A percentile compares a stretch with the other conserved stretches of the same genome.
Evolutionary conservation across 1,140 invertebrate species (phyloP).

Genomic region (Brachionus rotundiformis): DNA sequence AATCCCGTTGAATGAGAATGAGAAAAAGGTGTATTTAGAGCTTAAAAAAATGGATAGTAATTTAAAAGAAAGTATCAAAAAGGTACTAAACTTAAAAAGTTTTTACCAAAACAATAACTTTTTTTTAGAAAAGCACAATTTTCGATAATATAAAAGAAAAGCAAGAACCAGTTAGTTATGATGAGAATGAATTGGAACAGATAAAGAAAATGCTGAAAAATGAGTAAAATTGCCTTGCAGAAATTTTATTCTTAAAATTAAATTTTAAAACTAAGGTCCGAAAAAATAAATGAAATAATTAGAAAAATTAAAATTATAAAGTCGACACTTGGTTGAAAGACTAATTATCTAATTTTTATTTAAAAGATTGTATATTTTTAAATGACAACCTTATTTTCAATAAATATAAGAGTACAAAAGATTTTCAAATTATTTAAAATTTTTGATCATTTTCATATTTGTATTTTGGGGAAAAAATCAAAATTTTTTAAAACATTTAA

Average conservation of each 20-base stretch:
- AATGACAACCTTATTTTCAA: too few relatives aligned
- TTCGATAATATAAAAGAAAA: neutral
- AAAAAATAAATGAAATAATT: slow-evolving; percentile 41
- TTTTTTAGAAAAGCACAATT: neutral
- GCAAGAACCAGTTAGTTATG: neutral
- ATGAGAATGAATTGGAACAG: neutral
- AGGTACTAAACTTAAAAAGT: neutral
- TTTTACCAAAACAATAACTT: neutral
- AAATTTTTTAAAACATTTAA: too few relatives aligned
- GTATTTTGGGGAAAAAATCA: too few relatives aligned
- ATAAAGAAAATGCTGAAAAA: slow-evolving; percentile 22
- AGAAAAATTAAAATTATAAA: slow-evolving; percentile 1
- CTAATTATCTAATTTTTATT: too few relatives aligned
- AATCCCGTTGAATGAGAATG: neutral
- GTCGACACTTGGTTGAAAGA: neutral
- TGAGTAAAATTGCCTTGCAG: neutral
- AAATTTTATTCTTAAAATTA: neutral
- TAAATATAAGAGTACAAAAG: too few relatives aligned
- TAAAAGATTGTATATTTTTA: too few relatives aligned
- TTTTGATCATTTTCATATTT: too few relatives aligned
- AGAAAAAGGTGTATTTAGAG: neutral
- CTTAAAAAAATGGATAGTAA: neutral
- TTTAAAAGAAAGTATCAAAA: neutral
- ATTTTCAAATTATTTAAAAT: too few relatives aligned
- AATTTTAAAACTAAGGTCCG: neutral